Evolutionary conservation across 2,888 invertebrate species (phyloP).

Genomic region (Platycnemis pennipes): DNA sequence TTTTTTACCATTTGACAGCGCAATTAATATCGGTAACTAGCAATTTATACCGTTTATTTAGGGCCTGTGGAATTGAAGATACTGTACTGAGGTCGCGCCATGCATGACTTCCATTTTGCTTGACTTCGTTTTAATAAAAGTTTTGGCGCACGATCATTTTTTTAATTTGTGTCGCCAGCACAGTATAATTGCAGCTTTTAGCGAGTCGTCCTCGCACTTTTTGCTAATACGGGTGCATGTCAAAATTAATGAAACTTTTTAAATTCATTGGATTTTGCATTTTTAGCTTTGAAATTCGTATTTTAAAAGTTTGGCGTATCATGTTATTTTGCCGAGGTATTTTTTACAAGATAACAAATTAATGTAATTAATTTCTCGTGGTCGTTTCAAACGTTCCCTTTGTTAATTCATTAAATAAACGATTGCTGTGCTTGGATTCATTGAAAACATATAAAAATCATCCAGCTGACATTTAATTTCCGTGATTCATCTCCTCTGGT

Average conservation of each 20-base stretch:
- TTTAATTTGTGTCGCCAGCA: not conserved
- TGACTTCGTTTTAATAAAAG: not conserved
- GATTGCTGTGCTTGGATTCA: not conserved
- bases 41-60: conserved; percentile 21
- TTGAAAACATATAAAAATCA: not conserved
- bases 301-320: not conserved
- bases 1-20: conserved; percentile 2
- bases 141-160: not conserved
- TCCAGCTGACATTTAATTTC: not conserved
- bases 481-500: not conserved
- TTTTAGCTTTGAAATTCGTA: not conserved
- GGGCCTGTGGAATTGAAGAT: conserved; percentile 9
- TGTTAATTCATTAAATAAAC: conserved; percentile 14
- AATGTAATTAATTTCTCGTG: conserved; percentile 8
- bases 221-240: not conserved
- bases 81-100: not conserved
- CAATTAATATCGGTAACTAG: conserved; percentile 39
- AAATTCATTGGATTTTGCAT: conserved; percentile 2
- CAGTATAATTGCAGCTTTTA: not conserved
- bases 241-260: conserved; percentile 28
- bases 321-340: not conserved
- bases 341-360: conserved; percentile 17
- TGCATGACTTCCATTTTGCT: conserved; percentile 6
- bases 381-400: not conserved
- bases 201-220: not conserved